These are phyloP conservation scores for Vanessa tameamea DNA, from an alignment of 1,140 invertebrate species.

Conservation along the genomic window DNA sequence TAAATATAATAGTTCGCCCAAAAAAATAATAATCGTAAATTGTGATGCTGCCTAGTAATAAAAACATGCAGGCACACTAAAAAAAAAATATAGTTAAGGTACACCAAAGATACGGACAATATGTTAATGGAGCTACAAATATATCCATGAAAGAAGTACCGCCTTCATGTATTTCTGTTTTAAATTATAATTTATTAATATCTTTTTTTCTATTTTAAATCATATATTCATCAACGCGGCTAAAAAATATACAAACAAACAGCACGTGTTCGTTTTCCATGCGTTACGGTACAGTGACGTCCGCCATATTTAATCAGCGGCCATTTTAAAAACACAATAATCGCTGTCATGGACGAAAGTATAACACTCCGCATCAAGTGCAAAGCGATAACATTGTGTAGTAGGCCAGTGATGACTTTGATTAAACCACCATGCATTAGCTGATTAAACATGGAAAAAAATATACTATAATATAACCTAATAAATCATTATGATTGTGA, in stretches of 20 bases:
- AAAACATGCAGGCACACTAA: no score
- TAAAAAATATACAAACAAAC: neutral
- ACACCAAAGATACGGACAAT: no score
- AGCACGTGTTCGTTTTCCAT: conserved; percentile 52
- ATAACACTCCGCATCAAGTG: conserved; percentile 39
- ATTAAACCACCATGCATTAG: neutral
- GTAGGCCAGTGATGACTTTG: neutral
- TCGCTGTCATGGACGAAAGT: conserved; percentile 52
- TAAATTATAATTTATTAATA: neutral
- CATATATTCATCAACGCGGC: neutral
- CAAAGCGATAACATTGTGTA: conserved; percentile 45
- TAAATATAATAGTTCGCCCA: no score
- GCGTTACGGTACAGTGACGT: conserved; percentile 43
- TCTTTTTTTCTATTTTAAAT: neutral
- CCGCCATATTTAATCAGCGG: conserved; percentile 52
- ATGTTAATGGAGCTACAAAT: no score
- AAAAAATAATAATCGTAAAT: no score
- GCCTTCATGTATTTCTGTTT: no score
- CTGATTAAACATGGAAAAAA: neutral
- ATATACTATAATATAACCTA: no score
- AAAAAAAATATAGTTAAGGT: no score
- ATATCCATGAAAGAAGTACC: no score
- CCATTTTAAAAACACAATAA: conserved; percentile 60
- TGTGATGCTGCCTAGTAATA: no score
- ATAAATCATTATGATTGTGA: no score